These are phyloP conservation scores for Odobenus rosmarus DNA, from an alignment of 2,113 vertebrate genomes.

Conservation along the genomic window DNA sequence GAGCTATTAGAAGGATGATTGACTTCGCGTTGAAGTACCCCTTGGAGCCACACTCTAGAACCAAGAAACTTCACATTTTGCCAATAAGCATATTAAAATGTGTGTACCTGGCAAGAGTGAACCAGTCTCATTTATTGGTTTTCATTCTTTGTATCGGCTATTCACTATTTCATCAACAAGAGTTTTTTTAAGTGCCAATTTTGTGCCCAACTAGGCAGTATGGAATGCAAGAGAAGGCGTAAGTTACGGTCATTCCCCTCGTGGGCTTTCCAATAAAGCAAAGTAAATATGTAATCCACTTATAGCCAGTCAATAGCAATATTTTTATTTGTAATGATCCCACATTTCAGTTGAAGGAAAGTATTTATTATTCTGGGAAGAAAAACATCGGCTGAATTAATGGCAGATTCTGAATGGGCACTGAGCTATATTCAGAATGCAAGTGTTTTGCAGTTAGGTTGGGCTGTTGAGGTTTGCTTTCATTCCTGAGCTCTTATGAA, in stretches of 20 bases:
- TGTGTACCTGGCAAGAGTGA: not conserved
- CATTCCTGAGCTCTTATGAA: slow-evolving; percentile 45
- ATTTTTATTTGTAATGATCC: slow-evolving; percentile 57
- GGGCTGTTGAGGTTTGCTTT: slow-evolving; percentile 45
- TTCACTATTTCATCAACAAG: slow-evolving; percentile 47
- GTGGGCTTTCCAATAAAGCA: slow-evolving; percentile 33
- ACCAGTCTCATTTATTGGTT: not conserved
- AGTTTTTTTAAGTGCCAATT: slow-evolving; percentile 14
- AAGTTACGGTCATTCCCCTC: not conserved
- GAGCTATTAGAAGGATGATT: not conserved
- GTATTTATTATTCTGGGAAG: slow-evolving; percentile 59
- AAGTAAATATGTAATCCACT: slow-evolving; percentile 62
- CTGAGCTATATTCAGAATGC: not conserved
- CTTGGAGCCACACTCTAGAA: not conserved
- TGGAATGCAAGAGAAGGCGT: slow-evolving; percentile 21
- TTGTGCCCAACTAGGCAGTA: not conserved
- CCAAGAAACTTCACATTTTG: not conserved
- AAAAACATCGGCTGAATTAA: slow-evolving; percentile 36
- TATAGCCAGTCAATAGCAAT: slow-evolving; percentile 52
- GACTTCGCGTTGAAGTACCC: not conserved
- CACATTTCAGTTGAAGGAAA: slow-evolving; percentile 50
- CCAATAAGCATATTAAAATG: slow-evolving; percentile 36
- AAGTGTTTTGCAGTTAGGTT: slow-evolving; percentile 22
- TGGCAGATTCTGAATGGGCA: not conserved
- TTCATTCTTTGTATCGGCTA: slow-evolving; percentile 31